phyloP scores from a whole-genome alignment of 2,113 vertebrate species.

The Entomyzon cyanotis region DNA sequence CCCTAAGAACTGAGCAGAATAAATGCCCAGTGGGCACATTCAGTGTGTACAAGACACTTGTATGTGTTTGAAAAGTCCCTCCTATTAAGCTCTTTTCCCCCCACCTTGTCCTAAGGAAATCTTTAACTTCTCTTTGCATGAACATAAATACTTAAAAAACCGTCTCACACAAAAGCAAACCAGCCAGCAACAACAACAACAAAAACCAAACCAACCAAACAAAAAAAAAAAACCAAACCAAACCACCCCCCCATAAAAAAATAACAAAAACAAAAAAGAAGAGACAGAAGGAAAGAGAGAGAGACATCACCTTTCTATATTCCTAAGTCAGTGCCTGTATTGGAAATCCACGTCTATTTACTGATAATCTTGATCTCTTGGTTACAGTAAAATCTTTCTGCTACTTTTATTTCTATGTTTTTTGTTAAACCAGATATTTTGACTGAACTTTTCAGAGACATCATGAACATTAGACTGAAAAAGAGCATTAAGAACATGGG shows the following conservation, averaged over 20 bases:
- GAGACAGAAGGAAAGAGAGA: background rate
- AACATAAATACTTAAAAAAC: background rate
- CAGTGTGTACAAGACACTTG: background rate
- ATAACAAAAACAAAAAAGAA: background rate
- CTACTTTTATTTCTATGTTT: background rate
- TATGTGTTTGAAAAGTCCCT: background rate
- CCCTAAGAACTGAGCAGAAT: background rate
- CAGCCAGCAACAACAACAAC: too few relatives aligned
- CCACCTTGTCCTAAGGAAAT: background rate
- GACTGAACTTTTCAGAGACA: background rate
- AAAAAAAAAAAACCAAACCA: background rate
- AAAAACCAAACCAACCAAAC: background rate
- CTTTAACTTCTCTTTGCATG: background rate
- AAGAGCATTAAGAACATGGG: background rate
- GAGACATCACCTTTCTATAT: accelerated
- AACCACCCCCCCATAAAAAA: background rate
- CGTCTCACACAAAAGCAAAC: background rate
- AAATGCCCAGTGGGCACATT: background rate
- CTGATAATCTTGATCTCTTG: background rate
- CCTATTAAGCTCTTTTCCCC: background rate
- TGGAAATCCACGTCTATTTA: background rate
- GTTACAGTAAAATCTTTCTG: background rate
- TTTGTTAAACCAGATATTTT: background rate
- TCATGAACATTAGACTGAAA: background rate
- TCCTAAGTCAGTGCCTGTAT: background rate